These are phyloP conservation scores for Apodemia zela DNA, from an alignment of 2,888 invertebrate species.

Conservation along the genomic window DNA sequence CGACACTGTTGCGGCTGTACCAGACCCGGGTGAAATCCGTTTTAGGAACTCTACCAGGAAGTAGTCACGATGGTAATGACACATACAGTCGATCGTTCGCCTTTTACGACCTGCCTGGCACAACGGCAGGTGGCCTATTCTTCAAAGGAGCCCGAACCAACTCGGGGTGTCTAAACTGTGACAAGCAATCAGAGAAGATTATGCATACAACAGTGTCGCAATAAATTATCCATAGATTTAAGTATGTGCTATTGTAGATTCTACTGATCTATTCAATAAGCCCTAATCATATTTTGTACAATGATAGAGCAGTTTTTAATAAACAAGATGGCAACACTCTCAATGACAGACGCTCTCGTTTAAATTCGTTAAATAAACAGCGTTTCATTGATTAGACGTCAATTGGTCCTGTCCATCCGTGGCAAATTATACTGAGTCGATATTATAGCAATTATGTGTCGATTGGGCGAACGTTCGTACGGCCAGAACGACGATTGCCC, in stretches of 20 bases:
- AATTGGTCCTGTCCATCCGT: slow-evolving; percentile 31
- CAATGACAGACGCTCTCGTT: slow-evolving; percentile 32
- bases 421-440: slow-evolving; percentile 31
- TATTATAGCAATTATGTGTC: slow-evolving; percentile 37
- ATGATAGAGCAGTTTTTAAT: slow-evolving; percentile 41
- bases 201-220: too few species aligned
- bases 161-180: too few species aligned
- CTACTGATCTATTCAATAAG: slow-evolving; percentile 36
- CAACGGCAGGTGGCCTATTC: too few species aligned
- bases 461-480: slow-evolving; percentile 34
- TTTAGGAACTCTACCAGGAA: too few species aligned
- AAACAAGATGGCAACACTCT: slow-evolving; percentile 18
- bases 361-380: slow-evolving; percentile 37
- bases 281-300: slow-evolving; percentile 47
- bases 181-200: too few species aligned
- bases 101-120: too few species aligned
- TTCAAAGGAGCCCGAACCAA: too few species aligned
- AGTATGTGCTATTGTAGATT: slow-evolving; percentile 27
- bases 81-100: too few species aligned
- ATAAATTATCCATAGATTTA: background rate
- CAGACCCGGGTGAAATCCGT: too few species aligned
- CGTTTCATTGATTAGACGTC: slow-evolving; percentile 38
- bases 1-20: too few species aligned
- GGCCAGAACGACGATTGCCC: slow-evolving; percentile 42
- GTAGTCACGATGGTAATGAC: too few species aligned